phyloP scores from a whole-genome alignment of 1,140 invertebrate species.

The Polypedilum pembai region DNA sequence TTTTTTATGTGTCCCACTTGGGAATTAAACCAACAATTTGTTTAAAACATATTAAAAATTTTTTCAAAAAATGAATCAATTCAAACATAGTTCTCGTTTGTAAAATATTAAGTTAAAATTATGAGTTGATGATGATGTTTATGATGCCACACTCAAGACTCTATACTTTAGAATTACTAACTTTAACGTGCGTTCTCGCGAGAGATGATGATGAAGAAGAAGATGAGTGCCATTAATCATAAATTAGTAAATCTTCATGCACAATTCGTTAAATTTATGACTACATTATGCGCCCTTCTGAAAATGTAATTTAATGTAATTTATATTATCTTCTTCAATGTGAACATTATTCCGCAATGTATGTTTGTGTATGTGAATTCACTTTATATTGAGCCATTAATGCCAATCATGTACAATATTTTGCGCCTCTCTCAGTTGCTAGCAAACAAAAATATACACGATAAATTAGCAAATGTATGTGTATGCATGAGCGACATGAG shows the following conservation, averaged over 20 bases:
- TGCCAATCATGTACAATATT: constrained; percentile 18
- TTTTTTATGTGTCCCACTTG: too few species aligned
- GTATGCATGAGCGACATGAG: too few species aligned
- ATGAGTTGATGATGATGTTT: too few species aligned
- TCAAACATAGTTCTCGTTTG: too few species aligned
- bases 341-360: constrained; percentile 1
- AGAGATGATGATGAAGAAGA: background rate
- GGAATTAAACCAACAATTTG: too few species aligned
- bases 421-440: background rate
- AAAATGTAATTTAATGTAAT: constrained; percentile 14
- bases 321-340: background rate
- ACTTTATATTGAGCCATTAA: constrained; percentile 6
- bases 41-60: too few species aligned
- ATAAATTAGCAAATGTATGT: constrained; percentile 4
- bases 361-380: too few species aligned
- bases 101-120: too few species aligned
- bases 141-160: too few species aligned
- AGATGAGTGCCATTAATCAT: constrained; percentile 11
- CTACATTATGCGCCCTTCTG: constrained; percentile 15
- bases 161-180: too few species aligned
- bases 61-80: too few species aligned
- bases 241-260: constrained; percentile 19
- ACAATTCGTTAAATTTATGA: constrained; percentile 13
- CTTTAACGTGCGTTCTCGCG: too few species aligned
- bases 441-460: background rate